Evolutionary conservation across 2,113 vertebrate species (phyloP).

Genomic region (Turnix velox): DNA sequence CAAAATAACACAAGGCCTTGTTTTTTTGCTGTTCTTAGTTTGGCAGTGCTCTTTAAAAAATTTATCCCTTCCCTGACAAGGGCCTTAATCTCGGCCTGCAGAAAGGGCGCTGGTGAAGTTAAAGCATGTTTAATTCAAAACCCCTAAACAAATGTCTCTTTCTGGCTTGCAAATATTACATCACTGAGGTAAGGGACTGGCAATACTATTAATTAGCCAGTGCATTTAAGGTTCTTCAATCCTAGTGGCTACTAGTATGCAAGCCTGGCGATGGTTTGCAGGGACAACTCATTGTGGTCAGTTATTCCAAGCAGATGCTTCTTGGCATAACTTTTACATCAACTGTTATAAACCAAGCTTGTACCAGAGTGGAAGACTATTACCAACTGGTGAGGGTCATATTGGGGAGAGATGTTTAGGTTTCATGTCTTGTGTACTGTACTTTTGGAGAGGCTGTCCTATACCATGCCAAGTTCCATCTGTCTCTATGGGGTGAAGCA

Average conservation of each 20-base stretch:
- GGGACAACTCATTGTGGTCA: background rate
- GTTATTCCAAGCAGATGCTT: background rate
- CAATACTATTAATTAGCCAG: background rate
- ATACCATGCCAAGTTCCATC: background rate
- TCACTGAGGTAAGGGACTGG: background rate
- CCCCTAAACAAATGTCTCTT: background rate
- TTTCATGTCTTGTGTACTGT: background rate
- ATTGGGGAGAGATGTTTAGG: background rate
- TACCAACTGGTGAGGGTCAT: background rate
- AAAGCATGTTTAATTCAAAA: slow-evolving; percentile 7
- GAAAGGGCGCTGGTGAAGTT: background rate
- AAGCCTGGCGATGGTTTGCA: background rate
- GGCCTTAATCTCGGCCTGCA: background rate
- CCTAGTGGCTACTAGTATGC: background rate
- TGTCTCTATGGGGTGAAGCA: background rate
- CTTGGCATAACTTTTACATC: background rate
- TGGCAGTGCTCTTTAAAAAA: background rate
- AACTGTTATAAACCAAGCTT: background rate
- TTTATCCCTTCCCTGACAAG: background rate
- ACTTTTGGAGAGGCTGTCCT: background rate
- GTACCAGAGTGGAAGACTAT: background rate
- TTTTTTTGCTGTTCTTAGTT: background rate
- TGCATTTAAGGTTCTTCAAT: background rate
- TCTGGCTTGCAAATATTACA: background rate
- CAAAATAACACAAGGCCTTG: background rate